Evolutionary conservation across 2,113 vertebrate genomes (phyloP).

Genomic region (Muscicapa adusta): DNA sequence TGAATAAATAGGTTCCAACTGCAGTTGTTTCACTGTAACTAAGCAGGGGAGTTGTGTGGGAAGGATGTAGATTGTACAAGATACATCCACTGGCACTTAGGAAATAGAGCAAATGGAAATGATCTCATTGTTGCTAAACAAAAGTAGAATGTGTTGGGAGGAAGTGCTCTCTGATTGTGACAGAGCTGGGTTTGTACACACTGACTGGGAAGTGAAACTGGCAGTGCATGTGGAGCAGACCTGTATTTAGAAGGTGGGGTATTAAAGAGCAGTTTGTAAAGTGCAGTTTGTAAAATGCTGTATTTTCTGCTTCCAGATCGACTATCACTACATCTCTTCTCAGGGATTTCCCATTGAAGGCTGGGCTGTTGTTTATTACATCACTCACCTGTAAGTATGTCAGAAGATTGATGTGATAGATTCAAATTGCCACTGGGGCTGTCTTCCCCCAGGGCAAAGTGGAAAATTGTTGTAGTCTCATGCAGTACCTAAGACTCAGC

Average conservation of each 20-base stretch:
- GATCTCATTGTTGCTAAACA: neutral
- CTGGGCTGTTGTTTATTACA: slow-evolving; percentile 90
- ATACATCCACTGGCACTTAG: neutral
- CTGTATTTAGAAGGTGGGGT: neutral
- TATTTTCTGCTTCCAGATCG: slow-evolving; percentile 74
- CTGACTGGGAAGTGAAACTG: neutral
- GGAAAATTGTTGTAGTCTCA: neutral
- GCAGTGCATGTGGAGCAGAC: neutral
- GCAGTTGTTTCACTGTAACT: neutral
- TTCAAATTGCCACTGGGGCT: neutral
- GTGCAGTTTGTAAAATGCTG: neutral
- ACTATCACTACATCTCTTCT: slow-evolving; percentile 88
- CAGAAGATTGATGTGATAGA: neutral
- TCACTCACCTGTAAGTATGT: slow-evolving; percentile 85
- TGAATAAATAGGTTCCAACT: neutral
- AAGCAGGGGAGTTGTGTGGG: neutral
- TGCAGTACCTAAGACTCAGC: neutral
- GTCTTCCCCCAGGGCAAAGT: neutral
- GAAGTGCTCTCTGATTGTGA: neutral
- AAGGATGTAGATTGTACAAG: neutral
- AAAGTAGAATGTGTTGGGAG: neutral
- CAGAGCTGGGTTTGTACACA: neutral
- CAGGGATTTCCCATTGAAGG: slow-evolving; percentile 87
- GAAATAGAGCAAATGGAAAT: neutral
- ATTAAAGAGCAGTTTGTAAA: neutral